Base-by-base conservation (phyloP, 1,140 invertebrate species). In the Zaprionus taronus region DNA sequence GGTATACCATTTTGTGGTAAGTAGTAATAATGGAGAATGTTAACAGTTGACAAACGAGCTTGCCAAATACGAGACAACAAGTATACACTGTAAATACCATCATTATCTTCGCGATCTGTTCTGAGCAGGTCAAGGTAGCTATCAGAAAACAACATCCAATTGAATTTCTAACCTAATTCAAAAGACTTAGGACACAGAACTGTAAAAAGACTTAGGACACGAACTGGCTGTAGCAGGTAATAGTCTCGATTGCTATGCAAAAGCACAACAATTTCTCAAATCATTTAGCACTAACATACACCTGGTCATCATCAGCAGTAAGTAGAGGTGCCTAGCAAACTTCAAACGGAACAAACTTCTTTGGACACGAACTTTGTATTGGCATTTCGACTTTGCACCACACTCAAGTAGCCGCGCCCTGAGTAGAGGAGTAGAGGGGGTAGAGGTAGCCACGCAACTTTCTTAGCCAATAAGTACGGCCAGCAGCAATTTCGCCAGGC, bases 1-100 rank as follows among this genome's bases (percentile, higher is more conserved):
- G 97, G 97, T 64, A 97, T 98, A 67, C 98, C 98, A 17, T 98
- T 98, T 93, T 99, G 98, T 93, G 98, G 98, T 98, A 93, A 98
- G 96, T 96, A 44, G 31, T 24, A 20, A 6, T 57, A 22, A 49
- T 51, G n/a, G 36, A 22, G 24, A 51, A 9, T 56, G 22, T 49
- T 3, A 22, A 12, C 26, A 62, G 24, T 34, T n/a, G 15, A 41
- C 4, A n/a, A 62, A 36, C 17, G n/a, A 20, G 36, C 17, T 41
- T 49, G 47, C n/a, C 47, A 49, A 20, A 49, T 49, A 22, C 12
- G 7, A 20, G 17, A 28, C n/a, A 24, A 4, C 12, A 38, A 11
- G n/a, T 14, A 62, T 38, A 62, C 60, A 9, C 34, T 38, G 14
- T 28, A 15, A n/a, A 44, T 11, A 11, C 31, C 9, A 2, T 31